phyloP scores from a whole-genome alignment of 1,140 invertebrate genomes.

The Monomorium pharaonis region DNA sequence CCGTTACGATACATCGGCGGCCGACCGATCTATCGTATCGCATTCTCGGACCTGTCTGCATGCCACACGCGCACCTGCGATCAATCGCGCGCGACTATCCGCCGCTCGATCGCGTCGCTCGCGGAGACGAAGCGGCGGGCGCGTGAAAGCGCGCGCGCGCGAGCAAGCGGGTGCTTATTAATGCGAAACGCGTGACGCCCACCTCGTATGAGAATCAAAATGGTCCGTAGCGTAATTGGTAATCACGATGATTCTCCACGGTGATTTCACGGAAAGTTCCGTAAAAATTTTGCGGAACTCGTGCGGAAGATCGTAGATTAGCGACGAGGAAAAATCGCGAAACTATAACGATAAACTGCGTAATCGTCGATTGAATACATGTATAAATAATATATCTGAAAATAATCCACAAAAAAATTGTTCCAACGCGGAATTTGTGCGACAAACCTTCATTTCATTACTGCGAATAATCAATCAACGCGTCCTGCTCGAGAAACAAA shows the following conservation, averaged over 20 bases:
- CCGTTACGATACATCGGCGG: conserved; percentile 66
- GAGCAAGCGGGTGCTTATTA: conserved; percentile 3
- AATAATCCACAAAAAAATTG: background rate
- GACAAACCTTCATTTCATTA: background rate
- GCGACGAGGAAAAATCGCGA: background rate
- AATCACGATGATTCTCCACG: conserved; percentile 29
- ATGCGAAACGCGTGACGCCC: background rate
- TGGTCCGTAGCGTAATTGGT: conserved; percentile 45
- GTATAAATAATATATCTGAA: background rate
- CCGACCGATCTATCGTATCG: conserved; percentile 42
- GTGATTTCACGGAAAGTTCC: conserved; percentile 26
- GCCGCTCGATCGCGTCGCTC: conserved; percentile 1
- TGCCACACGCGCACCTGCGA: conserved; percentile 51
- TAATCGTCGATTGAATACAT: background rate
- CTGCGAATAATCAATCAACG: background rate
- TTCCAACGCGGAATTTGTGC: background rate
- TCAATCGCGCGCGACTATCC: conserved; percentile 47
- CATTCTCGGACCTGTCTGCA: conserved; percentile 17
- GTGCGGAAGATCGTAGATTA: conserved; percentile 1
- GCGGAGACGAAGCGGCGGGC: background rate
- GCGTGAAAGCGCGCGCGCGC: conserved; percentile 40
- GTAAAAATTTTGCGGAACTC: background rate
- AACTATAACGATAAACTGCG: background rate
- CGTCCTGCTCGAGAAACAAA: background rate
- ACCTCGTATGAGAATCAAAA: conserved; percentile 35